Base-by-base conservation (phyloP, 1,140 invertebrate species). In the Brachionus sp. region DNA sequence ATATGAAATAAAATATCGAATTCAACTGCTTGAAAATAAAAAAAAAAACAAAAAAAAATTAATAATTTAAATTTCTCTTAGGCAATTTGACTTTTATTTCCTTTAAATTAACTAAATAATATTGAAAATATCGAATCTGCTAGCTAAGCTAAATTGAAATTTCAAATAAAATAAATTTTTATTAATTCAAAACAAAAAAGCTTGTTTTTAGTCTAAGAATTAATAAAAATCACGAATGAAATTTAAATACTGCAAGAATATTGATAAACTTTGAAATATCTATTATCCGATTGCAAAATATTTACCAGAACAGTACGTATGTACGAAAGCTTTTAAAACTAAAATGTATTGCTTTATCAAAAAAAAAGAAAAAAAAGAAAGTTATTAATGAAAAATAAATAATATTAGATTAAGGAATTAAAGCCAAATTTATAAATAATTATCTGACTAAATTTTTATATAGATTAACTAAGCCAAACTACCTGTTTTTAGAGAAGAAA, bases 371-470 rank as follows among this genome's bases (percentile, higher is more conserved):
- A 16, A 29, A 29, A 29, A 2, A 57, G 19, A 57, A 57, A 57
- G 50, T 57, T 57, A 57, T 57, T 57, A 57, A 57, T 57, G n/a
- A 57, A 19, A 57, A 57, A 57, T 57, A 57, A 57, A 57, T 57
- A 57, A 57, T 19, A 57, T 57, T 57, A 57, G 50, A 57, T 57
- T 57, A 19, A 57, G 50, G 50, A 57, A 57, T 57, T 57, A 57
- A 57, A 57, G 44, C 44, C 16, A n/a, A 50, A 57, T 57, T 19
- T 57, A 57, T 57, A 57, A 57, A 57, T 19, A 57, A 57, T 57
- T 57, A 42, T 57, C 50, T 57, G 50, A 57, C 50, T 57, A 9
- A n/a, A 5, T 25, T 57, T 57, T 57, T 57, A 23, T 23, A 42
- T 42, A 57, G 50, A 57, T 57, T 57, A 57, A 16, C 50, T 57